phyloP scores from a whole-genome alignment of 2,797 vertebrate genomes.

The Pangasius sanitwongsei region DNA sequence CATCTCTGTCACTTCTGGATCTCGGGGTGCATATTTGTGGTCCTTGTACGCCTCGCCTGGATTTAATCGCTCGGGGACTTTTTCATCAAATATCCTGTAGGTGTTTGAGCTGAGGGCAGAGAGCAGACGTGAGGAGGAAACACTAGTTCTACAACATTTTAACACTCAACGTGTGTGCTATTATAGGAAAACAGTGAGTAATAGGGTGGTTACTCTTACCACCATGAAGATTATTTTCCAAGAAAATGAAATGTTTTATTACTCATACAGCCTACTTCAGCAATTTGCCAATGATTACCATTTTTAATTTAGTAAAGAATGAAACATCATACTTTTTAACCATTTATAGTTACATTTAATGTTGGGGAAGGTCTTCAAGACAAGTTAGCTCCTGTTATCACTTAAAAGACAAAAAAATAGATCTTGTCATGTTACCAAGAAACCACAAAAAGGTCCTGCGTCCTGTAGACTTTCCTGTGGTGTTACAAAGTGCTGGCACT shows the following conservation, averaged over 20 bases:
- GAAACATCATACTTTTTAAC: neutral
- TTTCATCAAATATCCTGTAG: constrained; percentile 59
- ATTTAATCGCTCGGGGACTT: constrained; percentile 45
- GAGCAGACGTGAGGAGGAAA: neutral
- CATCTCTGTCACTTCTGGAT: constrained; percentile 9
- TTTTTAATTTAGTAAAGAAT: neutral
- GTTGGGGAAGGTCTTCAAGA: neutral
- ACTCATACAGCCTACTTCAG: neutral
- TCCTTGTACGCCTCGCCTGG: constrained; percentile 34
- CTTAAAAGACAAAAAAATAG: neutral
- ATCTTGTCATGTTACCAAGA: neutral
- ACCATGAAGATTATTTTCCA: neutral
- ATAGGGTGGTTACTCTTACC: neutral
- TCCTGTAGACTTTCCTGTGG: neutral
- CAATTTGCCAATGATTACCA: neutral
- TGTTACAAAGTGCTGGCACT: neutral
- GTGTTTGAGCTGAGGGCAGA: constrained; percentile 55
- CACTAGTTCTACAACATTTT: neutral
- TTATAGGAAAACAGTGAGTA: neutral
- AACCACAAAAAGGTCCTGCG: neutral
- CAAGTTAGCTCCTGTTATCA: neutral
- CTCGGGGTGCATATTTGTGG: constrained; percentile 27
- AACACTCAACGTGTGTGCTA: neutral
- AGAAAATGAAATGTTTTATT: neutral
- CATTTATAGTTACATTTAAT: neutral